Evolutionary conservation across 2,113 vertebrate species (phyloP).

Genomic region (Percina caprodes): DNA sequence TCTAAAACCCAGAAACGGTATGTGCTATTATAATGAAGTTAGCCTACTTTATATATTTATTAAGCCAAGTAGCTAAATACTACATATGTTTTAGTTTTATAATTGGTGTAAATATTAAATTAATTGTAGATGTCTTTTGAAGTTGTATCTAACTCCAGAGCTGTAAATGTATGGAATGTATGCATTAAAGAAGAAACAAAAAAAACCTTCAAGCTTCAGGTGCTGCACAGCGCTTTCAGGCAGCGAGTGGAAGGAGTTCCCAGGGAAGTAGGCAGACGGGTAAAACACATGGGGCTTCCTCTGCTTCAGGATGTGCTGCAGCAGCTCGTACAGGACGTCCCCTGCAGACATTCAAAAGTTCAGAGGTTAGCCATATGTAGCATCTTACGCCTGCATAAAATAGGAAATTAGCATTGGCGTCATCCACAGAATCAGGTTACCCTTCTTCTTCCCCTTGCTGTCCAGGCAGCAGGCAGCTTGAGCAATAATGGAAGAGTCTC

Average conservation of each 20-base stretch:
- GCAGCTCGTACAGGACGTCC: conserved; percentile 97
- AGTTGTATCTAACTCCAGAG: too few species aligned
- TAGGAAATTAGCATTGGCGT: background rate
- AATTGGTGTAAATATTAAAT: too few species aligned
- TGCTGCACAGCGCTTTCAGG: conserved; percentile 89
- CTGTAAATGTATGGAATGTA: too few species aligned
- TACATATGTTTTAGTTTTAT: too few species aligned
- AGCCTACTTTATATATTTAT: too few species aligned
- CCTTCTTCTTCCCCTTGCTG: conserved; percentile 18
- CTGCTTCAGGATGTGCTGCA: conserved; percentile 98
- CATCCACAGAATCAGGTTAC: background rate
- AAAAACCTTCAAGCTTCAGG: conserved; percentile 89
- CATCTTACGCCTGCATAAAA: background rate
- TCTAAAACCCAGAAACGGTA: too few species aligned
- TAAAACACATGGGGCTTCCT: conserved; percentile 90
- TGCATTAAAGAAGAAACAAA: too few species aligned
- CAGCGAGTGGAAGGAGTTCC: conserved; percentile 91
- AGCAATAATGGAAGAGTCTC: conserved; percentile 52
- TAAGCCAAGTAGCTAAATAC: too few species aligned
- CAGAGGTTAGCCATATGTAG: conserved; percentile 29
- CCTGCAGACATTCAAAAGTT: conserved; percentile 81
- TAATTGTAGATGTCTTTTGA: too few species aligned
- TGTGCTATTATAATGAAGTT: too few species aligned
- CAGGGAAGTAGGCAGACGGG: conserved; percentile 92
- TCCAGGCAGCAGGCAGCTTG: conserved; percentile 42